Base-by-base conservation (phyloP, 2,113 vertebrate species). In the Chelonoidis abingdonii region DNA sequence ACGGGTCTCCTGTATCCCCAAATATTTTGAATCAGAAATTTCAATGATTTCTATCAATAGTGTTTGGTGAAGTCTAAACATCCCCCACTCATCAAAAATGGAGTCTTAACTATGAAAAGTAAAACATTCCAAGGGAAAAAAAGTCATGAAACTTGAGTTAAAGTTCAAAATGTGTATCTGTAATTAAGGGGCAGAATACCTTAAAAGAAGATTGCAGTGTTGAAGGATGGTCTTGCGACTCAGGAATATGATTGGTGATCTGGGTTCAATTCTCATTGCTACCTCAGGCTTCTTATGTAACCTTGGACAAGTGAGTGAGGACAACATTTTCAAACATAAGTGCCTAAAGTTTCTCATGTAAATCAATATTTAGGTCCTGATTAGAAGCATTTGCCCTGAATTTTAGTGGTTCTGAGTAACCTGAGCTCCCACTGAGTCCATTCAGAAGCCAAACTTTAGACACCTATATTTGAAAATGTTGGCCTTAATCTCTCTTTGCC, bases 161-260 rank as follows among this genome's bases (percentile, higher is more conserved):
- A 84, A 72, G 82, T 94, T 95, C 75, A 87, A 65, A 65, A 93
- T 21, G 29, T 87, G 88, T 35, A 75, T 91, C 3, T 1, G 47
- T 84, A 35, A 76, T 84, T 93, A 56, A 84, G 88, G 83, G 50
- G 31, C 76, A 52, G 11, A 1, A 24, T 41, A 79, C 31, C 62
- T 65, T 65, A 54, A 84, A 2, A 85, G 35, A 9, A 87, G 54
- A 4, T 27, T 29, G 41, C 24, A 78, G 75, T 31, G 59, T 78
- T 92, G 35, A 80, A 90, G 41, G 78, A 86, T 92, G 92, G 4
- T 44, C 65, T 93, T 83, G 88, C 0, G 0, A 90, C 80, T 95
- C 86, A 8, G 53, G 84, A 92, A 38, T 95, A 49, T 97, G 88
- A 88, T 88, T 93, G 88, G 79, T 25, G 11, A 82, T 84, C 4